Evolutionary conservation across 1,140 invertebrate genomes (phyloP).

Genomic region (Trichonephila clavata): DNA sequence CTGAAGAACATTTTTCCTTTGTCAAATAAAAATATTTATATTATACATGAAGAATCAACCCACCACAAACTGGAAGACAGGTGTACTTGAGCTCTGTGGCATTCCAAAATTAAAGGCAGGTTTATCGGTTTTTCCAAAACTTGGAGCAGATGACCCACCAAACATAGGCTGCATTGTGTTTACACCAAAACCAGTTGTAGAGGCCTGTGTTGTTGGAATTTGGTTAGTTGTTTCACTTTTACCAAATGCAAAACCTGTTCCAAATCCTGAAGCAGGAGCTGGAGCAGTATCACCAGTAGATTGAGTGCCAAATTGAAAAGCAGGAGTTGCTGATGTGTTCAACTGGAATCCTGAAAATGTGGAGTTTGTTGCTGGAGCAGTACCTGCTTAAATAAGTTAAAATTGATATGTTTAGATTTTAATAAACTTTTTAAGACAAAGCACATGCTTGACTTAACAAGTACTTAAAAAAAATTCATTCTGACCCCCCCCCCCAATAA

Average conservation of each 20-base stretch:
- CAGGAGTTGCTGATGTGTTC: background rate
- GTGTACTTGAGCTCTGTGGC: constrained; percentile 13
- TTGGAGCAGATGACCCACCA: constrained; percentile 30
- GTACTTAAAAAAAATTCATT: too few relatives aligned
- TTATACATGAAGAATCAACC: background rate
- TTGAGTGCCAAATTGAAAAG: constrained; percentile 67
- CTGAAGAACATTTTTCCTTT: background rate
- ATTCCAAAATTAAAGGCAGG: constrained; percentile 60
- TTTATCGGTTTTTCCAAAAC: constrained; percentile 27
- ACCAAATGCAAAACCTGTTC: constrained; percentile 44
- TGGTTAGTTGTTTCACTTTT: constrained; percentile 21
- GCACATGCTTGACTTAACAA: too few relatives aligned
- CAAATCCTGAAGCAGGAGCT: background rate
- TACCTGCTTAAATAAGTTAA: background rate
- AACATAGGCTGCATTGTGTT: constrained; percentile 48
- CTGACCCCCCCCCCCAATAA: too few relatives aligned
- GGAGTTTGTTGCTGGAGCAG: background rate
- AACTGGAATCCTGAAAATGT: constrained; percentile 41
- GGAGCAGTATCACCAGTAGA: constrained; percentile 28
- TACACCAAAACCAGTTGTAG: constrained; percentile 24
- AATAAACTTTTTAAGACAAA: too few relatives aligned
- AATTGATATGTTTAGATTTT: too few relatives aligned
- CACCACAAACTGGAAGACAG: constrained; percentile 58
- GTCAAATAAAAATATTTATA: background rate
- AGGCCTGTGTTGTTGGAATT: background rate